Conservation (phyloP, 2,797 vertebrate genomes). For the Paedocypris micromegethes region DNA sequence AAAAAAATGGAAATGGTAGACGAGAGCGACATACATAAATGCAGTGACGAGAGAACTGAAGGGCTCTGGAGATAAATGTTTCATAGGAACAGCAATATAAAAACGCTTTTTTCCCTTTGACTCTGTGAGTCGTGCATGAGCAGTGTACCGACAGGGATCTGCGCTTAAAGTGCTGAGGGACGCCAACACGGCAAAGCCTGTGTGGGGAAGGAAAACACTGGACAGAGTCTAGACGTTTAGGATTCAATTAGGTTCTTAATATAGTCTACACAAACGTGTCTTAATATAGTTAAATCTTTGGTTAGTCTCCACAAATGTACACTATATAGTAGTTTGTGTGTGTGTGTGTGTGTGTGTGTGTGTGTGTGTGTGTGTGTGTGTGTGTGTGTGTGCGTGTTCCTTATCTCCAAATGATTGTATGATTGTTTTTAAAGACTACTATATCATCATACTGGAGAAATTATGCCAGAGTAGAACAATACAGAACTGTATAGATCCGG, state of each 20-base stretch:
- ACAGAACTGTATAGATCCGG: no score
- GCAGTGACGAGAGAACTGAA: conserved; percentile 5
- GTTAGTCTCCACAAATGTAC: no score
- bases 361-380: no score
- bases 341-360: no score
- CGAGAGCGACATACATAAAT: background rate
- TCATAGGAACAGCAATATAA: conserved; percentile 20
- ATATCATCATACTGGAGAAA: no score
- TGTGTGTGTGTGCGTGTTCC: no score
- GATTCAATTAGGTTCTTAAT: background rate
- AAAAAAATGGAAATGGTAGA: background rate
- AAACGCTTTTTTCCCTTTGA: conserved; percentile 28
- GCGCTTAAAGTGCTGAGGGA: conserved; percentile 8
- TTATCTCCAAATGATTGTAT: no score
- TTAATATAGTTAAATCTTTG: no score
- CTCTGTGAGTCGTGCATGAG: conserved; percentile 5
- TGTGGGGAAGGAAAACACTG: background rate
- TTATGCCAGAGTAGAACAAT: no score
- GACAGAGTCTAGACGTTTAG: background rate
- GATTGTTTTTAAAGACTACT: no score
- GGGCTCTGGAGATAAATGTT: conserved; percentile 28
- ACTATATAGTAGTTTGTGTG: no score
- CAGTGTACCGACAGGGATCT: conserved; percentile 17
- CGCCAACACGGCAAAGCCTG: conserved; percentile 21
- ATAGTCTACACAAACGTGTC: no score